phyloP scores from a whole-genome alignment of 2,888 invertebrate species.

The Stenotaenia linearis region DNA sequence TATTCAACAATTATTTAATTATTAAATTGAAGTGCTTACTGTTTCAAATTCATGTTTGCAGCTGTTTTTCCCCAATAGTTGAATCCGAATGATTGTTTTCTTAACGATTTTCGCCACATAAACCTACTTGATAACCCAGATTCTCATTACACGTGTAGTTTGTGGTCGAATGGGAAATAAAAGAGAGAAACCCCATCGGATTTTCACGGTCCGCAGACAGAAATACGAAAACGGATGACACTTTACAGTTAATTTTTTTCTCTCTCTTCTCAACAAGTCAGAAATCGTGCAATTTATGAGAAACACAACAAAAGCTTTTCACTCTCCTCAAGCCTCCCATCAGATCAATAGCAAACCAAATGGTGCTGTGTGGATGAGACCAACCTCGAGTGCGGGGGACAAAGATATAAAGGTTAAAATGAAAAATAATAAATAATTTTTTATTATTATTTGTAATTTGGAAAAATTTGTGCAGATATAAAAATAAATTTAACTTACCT shows the following conservation, averaged over 20 bases:
- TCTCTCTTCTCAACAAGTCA: neutral
- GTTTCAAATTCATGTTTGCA: neutral
- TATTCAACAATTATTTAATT: neutral
- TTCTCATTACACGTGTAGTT: neutral
- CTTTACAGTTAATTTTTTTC: neutral
- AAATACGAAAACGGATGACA: no score
- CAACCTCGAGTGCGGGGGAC: neutral
- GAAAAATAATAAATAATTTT: no score
- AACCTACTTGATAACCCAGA: neutral
- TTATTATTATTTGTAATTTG: no score
- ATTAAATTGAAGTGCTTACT: neutral
- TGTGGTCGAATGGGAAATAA: neutral
- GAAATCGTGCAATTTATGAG: neutral
- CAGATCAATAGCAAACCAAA: neutral
- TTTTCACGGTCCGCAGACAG: no score
- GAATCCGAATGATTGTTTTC: neutral
- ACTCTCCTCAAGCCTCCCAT: neutral
- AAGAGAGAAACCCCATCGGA: neutral
- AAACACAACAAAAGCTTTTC: neutral
- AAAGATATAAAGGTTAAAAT: neutral
- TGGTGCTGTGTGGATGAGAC: neutral
- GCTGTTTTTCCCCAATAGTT: neutral
- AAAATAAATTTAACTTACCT: neutral
- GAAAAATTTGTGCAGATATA: no score
- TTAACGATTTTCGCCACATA: neutral